A percentile compares a stretch with the other conserved stretches of the same genome.
phyloP scores from a whole-genome alignment of 1,140 invertebrate species.

The Drosophila truncata region DNA sequence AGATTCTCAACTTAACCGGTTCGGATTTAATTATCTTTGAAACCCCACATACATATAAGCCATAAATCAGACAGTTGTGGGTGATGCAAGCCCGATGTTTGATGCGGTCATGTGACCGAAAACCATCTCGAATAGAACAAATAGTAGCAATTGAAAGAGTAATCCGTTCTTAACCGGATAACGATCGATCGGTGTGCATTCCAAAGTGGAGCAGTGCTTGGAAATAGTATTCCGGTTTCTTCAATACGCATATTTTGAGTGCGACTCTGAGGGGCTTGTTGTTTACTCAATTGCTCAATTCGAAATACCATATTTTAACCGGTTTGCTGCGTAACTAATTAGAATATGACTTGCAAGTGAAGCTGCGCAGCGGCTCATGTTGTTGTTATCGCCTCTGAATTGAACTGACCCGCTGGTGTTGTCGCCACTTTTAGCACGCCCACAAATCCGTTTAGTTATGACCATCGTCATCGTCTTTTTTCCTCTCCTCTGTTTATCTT shows the following conservation, averaged over 20 bases:
- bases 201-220: slow-evolving; percentile 28
- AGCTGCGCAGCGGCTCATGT: neutral
- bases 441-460: slow-evolving; percentile 49
- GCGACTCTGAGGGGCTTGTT: slow-evolving; percentile 21
- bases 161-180: slow-evolving; percentile 35
- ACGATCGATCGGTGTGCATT: slow-evolving; percentile 26
- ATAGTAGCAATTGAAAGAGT: slow-evolving; percentile 7
- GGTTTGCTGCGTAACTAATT: slow-evolving; percentile 46
- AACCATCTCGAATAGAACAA: slow-evolving; percentile 16
- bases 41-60: neutral
- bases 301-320: slow-evolving; percentile 39
- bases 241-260: slow-evolving; percentile 11
- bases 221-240: slow-evolving; percentile 34
- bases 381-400: neutral
- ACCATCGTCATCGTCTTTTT: slow-evolving; percentile 21
- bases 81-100: slow-evolving; percentile 26
- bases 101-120: slow-evolving; percentile 16
- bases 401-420: slow-evolving; percentile 18
- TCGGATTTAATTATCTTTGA: slow-evolving; percentile 2
- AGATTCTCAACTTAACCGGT: slow-evolving; percentile 7
- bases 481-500: slow-evolving; percentile 1
- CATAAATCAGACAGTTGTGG: slow-evolving; percentile 9
- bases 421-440: slow-evolving; percentile 32
- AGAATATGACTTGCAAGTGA: slow-evolving; percentile 32
- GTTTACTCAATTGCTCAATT: slow-evolving; percentile 22